Percentiles rank a stretch among this genome's conserved stretches.
These are phyloP conservation scores for Sterrhoptilus dennistouni DNA, from an alignment of 2,113 vertebrate genomes.

Conservation along the genomic window DNA sequence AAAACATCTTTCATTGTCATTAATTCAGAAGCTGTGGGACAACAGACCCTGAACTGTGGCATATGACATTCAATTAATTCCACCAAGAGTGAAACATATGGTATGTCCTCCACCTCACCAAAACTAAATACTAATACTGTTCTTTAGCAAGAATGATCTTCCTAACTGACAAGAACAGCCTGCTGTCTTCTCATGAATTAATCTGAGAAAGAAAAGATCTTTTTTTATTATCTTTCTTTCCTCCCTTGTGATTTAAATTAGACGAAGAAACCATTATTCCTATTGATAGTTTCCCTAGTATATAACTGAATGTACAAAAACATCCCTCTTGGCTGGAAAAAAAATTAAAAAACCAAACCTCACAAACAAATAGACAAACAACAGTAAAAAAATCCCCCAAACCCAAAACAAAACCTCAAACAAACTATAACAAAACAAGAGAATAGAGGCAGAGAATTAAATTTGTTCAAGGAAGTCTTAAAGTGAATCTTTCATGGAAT, in stretches of 20 bases:
- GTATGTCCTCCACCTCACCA: not conserved
- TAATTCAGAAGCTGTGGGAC: not conserved
- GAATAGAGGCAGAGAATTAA: not conserved
- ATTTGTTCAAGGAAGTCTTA: not conserved
- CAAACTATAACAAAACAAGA: rapidly evolving
- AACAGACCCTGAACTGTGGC: not conserved
- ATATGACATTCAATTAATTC: not conserved
- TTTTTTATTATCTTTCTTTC: not conserved
- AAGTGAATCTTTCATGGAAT: not conserved
- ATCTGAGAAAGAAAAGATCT: not conserved
- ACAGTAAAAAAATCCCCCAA: rapidly evolving
- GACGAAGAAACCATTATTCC: not conserved
- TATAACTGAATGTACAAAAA: not conserved
- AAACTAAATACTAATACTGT: not conserved
- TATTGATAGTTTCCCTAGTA: not conserved
- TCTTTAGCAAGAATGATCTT: not conserved
- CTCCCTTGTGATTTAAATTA: not conserved
- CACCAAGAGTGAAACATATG: not conserved
- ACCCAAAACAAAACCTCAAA: not conserved
- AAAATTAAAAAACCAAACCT: not conserved
- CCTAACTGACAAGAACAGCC: not conserved
- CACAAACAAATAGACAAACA: not conserved
- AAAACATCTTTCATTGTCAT: not conserved
- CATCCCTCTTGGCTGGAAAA: not conserved
- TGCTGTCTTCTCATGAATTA: not conserved